Conservation (phyloP, 2,888 invertebrate species). For the Coelinius sp. region DNA sequence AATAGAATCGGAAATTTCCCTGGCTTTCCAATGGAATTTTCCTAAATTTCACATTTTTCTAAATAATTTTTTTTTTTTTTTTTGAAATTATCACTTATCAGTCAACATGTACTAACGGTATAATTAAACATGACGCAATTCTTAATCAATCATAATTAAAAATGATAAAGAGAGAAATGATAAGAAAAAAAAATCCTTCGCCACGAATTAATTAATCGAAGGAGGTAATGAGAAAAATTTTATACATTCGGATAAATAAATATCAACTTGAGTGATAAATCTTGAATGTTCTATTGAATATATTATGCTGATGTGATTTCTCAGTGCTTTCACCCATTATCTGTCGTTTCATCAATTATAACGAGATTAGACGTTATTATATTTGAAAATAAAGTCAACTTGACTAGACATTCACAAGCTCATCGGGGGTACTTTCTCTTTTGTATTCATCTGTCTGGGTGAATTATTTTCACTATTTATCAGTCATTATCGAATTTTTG, state of each 20-base stretch:
- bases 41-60: neutral
- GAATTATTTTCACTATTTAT: too few species aligned
- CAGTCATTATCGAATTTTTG: too few species aligned
- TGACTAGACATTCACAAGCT: slow-evolving; percentile 33
- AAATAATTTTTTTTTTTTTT: too few species aligned
- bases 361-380: slow-evolving; percentile 33
- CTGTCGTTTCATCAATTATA: slow-evolving; percentile 36
- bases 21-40: neutral
- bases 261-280: neutral
- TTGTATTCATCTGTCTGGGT: too few species aligned
- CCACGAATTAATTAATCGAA: neutral
- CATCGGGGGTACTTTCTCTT: slow-evolving; percentile 34
- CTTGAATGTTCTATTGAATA: neutral
- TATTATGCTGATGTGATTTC: neutral
- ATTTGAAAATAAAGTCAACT: slow-evolving; percentile 21
- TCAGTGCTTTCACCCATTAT: slow-evolving; percentile 33
- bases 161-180: neutral
- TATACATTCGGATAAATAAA: neutral
- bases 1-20: slow-evolving; percentile 9
- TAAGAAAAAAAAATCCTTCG: neutral
- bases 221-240: neutral
- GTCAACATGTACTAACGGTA: neutral
- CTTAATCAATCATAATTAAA: neutral
- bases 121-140: neutral
- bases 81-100: too few species aligned